These are phyloP conservation scores for Rhinolophus sinicus DNA, from an alignment of 2,113 vertebrate species.

Conservation along the genomic window DNA sequence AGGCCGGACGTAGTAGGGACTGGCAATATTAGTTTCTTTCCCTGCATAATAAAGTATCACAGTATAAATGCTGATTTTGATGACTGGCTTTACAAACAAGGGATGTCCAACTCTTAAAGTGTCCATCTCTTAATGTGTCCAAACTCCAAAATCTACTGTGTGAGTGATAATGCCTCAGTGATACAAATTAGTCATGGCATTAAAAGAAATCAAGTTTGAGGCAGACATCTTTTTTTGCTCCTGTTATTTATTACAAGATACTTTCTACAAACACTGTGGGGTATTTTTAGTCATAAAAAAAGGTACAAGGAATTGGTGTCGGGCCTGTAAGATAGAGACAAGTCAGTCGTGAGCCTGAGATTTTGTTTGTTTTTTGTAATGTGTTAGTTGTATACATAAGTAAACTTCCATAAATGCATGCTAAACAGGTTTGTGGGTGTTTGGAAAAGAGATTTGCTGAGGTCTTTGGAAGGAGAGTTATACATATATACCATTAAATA, in stretches of 20 bases:
- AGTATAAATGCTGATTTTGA: not conserved
- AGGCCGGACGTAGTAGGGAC: no score
- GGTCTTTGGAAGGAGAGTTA: not conserved
- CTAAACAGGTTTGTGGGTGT: not conserved
- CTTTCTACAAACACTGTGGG: not conserved
- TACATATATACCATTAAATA: not conserved
- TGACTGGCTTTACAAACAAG: not conserved
- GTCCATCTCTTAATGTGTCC: not conserved
- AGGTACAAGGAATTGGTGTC: not conserved
- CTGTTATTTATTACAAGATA: not conserved
- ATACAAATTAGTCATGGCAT: not conserved
- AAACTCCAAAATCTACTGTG: not conserved
- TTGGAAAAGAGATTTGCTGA: conserved; percentile 18
- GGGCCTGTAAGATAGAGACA: not conserved
- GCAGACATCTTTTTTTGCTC: not conserved
- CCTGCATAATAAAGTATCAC: not conserved
- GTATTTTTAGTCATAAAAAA: not conserved
- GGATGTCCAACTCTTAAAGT: not conserved
- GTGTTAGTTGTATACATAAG: not conserved
- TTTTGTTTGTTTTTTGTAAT: not conserved
- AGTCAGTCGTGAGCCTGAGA: not conserved
- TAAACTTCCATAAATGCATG: not conserved
- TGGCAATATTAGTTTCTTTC: not conserved
- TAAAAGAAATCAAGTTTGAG: not conserved
- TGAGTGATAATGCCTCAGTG: not conserved